Conservation (phyloP, 2,888 invertebrate species). For the Melanophora roralis region DNA sequence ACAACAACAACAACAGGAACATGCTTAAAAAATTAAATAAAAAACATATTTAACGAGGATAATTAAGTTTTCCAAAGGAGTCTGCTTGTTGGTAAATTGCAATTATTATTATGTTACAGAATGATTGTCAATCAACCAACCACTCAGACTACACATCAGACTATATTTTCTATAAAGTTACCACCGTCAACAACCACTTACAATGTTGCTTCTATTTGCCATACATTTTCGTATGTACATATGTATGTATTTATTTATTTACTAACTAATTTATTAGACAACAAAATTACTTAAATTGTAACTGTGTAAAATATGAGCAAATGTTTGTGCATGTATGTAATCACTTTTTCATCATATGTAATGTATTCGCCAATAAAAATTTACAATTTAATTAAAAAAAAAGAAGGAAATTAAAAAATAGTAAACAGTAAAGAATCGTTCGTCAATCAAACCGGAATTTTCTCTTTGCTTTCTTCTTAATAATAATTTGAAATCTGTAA, state of each 20-base stretch:
- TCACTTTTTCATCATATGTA: background rate
- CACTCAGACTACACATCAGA: background rate
- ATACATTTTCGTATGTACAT: background rate
- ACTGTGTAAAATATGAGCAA: background rate
- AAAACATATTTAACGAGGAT: constrained; percentile 13
- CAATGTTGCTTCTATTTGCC: background rate
- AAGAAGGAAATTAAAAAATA: background rate
- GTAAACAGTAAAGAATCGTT: constrained; percentile 21
- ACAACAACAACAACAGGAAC: background rate
- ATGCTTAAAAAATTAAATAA: background rate
- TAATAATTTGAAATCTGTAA: constrained; percentile 28
- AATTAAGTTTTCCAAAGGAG: background rate
- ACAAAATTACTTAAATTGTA: constrained; percentile 31
- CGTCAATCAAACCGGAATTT: constrained; percentile 5
- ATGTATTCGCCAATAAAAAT: constrained; percentile 41
- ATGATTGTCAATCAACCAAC: constrained; percentile 14
- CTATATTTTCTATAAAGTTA: background rate
- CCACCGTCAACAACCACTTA: background rate
- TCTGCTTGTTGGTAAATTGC: constrained; percentile 8
- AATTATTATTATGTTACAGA: constrained; percentile 24
- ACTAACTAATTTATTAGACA: background rate
- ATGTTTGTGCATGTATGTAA: too few species aligned
- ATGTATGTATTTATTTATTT: too few species aligned
- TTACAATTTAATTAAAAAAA: constrained; percentile 43
- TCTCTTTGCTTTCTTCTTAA: background rate